These are phyloP conservation scores for Drosophila novamexicana DNA, from an alignment of 1,140 invertebrate genomes.

Conservation along the genomic window DNA sequence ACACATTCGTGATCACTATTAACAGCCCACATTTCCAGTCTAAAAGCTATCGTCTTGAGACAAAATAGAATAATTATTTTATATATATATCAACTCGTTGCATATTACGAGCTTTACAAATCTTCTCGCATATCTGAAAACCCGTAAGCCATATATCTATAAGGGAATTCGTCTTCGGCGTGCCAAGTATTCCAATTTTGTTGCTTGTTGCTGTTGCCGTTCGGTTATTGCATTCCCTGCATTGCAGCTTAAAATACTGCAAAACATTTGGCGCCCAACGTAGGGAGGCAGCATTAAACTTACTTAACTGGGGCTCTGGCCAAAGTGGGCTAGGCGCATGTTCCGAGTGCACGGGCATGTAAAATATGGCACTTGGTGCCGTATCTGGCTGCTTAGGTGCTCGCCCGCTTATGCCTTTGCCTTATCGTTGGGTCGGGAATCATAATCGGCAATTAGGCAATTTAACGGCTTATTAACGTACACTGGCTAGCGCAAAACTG, in stretches of 20 bases:
- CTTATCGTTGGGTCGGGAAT: slow-evolving; percentile 23
- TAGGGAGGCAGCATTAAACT: slow-evolving; percentile 12
- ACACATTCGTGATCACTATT: no score
- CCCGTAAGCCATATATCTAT: no score
- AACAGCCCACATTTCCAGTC: no score
- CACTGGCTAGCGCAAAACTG: slow-evolving; percentile 41
- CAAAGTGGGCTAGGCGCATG: not conserved
- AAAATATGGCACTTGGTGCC: slow-evolving; percentile 41
- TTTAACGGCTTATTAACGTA: slow-evolving; percentile 77
- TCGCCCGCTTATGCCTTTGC: not conserved
- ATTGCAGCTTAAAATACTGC: slow-evolving; percentile 46
- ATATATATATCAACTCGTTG: no score
- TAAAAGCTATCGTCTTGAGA: no score
- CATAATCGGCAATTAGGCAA: slow-evolving; percentile 75
- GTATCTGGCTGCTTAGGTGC: not conserved
- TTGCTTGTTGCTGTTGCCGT: slow-evolving; percentile 8
- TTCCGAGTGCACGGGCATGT: slow-evolving; percentile 31
- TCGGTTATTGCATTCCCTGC: slow-evolving; percentile 63
- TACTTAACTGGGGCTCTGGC: slow-evolving; percentile 23
- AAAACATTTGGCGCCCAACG: slow-evolving; percentile 46
- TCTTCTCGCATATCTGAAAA: no score
- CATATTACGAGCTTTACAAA: no score
- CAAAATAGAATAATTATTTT: no score
- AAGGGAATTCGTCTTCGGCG: no score
- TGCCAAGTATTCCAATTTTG: not conserved